These are phyloP conservation scores for Lithophane ornitopus DNA, from an alignment of 2,888 invertebrate species.

Conservation along the genomic window DNA sequence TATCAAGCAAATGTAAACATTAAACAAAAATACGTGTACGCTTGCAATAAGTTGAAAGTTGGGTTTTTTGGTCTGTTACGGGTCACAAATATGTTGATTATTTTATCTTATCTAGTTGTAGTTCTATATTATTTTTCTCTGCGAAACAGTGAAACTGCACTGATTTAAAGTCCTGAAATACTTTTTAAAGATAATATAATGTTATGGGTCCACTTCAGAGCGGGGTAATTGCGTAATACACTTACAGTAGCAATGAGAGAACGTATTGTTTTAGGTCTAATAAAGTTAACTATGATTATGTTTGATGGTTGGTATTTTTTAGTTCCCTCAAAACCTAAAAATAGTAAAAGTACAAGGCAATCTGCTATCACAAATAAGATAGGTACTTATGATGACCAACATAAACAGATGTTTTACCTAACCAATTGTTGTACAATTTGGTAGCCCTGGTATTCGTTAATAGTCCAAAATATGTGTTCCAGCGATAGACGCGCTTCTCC, in stretches of 20 bases:
- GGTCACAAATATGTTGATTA: slow-evolving; percentile 21
- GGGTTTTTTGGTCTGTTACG: background rate
- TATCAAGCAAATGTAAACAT: slow-evolving; percentile 64
- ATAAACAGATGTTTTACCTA: too few species aligned
- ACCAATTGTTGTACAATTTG: too few species aligned
- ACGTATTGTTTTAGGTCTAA: too few species aligned
- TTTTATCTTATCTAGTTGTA: slow-evolving; percentile 11
- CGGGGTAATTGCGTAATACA: too few species aligned
- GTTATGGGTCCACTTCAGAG: background rate
- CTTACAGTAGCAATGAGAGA: too few species aligned
- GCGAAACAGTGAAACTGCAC: slow-evolving; percentile 1
- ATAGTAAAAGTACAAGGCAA: too few species aligned
- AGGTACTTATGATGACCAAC: too few species aligned
- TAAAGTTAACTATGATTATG: too few species aligned
- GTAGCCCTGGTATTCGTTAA: too few species aligned
- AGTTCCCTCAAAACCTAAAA: too few species aligned
- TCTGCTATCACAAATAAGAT: too few species aligned
- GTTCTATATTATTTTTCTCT: background rate
- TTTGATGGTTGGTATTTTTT: too few species aligned
- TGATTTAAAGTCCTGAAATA: background rate
- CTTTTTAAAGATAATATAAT: background rate
- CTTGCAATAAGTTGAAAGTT: slow-evolving; percentile 23
- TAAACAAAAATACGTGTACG: slow-evolving; percentile 45
- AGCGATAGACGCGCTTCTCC: background rate
- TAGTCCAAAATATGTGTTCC: background rate